Percentiles rank a stretch among this genome's conserved stretches.
Conservation (phyloP, 2,113 vertebrate species). For the Sylvietta virens region DNA sequence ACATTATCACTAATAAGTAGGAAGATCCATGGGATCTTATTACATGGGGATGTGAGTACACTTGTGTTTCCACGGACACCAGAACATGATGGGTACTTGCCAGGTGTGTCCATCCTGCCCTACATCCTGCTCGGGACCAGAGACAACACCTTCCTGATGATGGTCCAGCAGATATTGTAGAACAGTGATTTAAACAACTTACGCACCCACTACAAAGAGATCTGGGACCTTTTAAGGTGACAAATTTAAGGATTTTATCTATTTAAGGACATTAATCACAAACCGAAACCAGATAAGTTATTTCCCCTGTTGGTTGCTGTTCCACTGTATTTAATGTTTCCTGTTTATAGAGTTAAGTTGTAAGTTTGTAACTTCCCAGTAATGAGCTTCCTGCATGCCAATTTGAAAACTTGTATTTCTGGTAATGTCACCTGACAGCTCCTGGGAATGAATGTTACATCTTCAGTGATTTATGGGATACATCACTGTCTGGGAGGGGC, state of each 20-base stretch:
- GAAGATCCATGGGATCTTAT: background rate
- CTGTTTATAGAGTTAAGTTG: background rate
- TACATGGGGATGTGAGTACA: background rate
- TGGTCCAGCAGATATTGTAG: background rate
- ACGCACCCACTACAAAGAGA: too few species aligned
- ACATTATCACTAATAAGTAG: background rate
- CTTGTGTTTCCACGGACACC: background rate
- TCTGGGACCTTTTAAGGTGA: background rate
- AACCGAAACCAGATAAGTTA: too few species aligned
- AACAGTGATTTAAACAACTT: background rate
- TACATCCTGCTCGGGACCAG: background rate
- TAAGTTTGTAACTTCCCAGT: background rate
- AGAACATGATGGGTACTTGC: background rate
- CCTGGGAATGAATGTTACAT: too few species aligned
- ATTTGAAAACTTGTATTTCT: background rate
- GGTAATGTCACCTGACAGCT: background rate
- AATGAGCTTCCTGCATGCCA: background rate
- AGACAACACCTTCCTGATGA: background rate
- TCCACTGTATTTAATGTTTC: background rate
- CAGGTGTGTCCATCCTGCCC: background rate
- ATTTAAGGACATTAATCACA: background rate
- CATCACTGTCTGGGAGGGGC: background rate
- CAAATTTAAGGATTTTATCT: background rate
- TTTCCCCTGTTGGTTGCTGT: background rate
- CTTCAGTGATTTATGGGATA: background rate